Percentiles rank a stretch among this genome's conserved stretches.
phyloP scores from a whole-genome alignment of 2,797 vertebrate species.

The Enteromius anoplus region DNA sequence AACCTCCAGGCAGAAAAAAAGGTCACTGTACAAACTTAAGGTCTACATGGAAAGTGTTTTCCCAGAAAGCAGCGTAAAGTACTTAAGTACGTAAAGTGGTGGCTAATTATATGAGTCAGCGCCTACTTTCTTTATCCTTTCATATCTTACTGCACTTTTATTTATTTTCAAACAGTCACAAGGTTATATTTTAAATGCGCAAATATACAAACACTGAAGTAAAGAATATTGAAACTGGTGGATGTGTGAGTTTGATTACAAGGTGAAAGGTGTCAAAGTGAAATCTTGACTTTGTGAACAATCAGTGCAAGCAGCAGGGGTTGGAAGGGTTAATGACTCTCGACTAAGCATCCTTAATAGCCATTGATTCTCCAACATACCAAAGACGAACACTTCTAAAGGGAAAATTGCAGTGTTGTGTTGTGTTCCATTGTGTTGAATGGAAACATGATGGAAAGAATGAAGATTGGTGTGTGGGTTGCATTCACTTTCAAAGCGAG shows the following conservation, averaged over 20 bases:
- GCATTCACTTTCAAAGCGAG: background rate
- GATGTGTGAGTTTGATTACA: background rate
- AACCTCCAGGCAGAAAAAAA: constrained; percentile 20
- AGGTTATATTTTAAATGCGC: background rate
- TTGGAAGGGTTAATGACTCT: background rate
- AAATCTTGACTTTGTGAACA: constrained; percentile 7
- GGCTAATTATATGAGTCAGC: constrained; percentile 14
- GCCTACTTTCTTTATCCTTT: background rate
- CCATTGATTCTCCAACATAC: constrained; percentile 20
- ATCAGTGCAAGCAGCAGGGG: background rate
- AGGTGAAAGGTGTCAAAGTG: constrained; percentile 8
- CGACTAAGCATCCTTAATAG: background rate
- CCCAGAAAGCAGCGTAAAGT: background rate
- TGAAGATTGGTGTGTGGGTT: background rate
- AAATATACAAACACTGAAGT: background rate
- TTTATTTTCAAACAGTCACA: constrained; percentile 2
- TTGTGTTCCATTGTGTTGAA: background rate
- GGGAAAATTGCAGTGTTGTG: background rate
- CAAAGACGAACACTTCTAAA: background rate
- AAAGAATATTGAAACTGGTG: background rate
- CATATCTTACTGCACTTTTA: background rate
- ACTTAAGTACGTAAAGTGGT: background rate
- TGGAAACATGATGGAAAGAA: constrained; percentile 7
- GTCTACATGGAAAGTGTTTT: background rate
- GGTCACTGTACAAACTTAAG: background rate